phyloP scores from a whole-genome alignment of 1,140 invertebrate genomes.

The Drosophila serrata region DNA sequence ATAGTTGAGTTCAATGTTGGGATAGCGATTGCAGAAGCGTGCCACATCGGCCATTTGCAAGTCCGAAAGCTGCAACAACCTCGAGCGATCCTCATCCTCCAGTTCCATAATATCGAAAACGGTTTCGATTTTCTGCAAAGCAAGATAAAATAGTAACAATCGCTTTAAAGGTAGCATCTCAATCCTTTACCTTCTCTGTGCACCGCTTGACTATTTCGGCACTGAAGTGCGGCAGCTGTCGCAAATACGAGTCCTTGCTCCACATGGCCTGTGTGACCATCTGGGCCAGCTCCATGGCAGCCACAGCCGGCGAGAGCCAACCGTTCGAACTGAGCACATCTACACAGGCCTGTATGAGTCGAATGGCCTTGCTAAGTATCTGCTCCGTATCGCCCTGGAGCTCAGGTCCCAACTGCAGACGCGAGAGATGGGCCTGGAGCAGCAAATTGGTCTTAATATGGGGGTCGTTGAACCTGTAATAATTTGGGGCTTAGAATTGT shows the following conservation, averaged over 20 bases:
- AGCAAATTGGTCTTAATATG: constrained; percentile 99
- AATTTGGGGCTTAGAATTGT: not conserved
- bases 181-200: constrained; percentile 89
- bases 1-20: constrained; percentile 98
- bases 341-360: constrained; percentile 99
- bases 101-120: constrained; percentile 99
- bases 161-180: accelerated
- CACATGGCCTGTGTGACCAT: constrained; percentile 99
- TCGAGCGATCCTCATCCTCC: constrained; percentile 96
- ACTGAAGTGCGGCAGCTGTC: constrained; percentile 98
- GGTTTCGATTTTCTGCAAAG: constrained; percentile 93
- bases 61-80: constrained; percentile 93
- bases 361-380: constrained; percentile 94
- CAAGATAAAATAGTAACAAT: constrained; percentile 11
- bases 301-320: constrained; percentile 98
- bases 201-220: constrained; percentile 96
- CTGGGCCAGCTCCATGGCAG: constrained; percentile 99
- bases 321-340: constrained; percentile 99
- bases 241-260: constrained; percentile 98
- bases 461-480: constrained; percentile 95
- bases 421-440: constrained; percentile 97
- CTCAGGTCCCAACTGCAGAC: constrained; percentile 97
- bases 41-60: constrained; percentile 98
- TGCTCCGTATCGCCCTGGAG: constrained; percentile 98
- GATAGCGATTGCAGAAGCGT: constrained; percentile 99